Evolutionary conservation across 2,113 vertebrate species (phyloP), one percentile per base, ranked within the genome.

Genomic region (Cryptomyrus ogoouensis): DNA sequence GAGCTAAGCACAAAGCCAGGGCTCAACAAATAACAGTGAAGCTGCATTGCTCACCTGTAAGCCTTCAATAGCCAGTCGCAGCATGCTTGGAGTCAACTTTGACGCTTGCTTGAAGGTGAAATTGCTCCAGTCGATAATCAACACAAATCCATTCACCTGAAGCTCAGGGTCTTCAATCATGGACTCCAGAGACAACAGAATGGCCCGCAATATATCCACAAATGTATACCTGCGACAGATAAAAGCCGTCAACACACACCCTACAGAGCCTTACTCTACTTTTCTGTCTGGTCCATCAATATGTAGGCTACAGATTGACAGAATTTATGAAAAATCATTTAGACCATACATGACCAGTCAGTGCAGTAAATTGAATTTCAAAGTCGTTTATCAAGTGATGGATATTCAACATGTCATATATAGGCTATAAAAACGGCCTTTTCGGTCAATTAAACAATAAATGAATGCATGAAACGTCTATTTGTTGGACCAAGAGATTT

Each of bases 81-180:
- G 96, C 98, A 99, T 99, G 95, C 98, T 98, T 90, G 98, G 98
- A 0, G 98, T 99, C 88, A 99, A 97, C 46, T 98, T 99, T 90
- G 98, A 99, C 74, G 98, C 98, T 94, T 99, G 98, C 91, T 99
- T 99, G 95, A 99, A 99, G 90, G 98, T 99, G 95, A 99, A 99
- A 95, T 99, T 99, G 93, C 98, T 99, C 98, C 98, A 99, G 96
- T 99, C 98, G 95, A 99, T 99, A 95, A 98, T 99, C 95, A 99
- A 96, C 95, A 99, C 97, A 97, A 99, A 99, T 93, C 98, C 98
- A 92, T 99, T 99, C 91, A 99, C 98, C 93, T 99, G 98, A 92
- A 99, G 97, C 95, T 99, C 98, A 0, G 98, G 97, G 83, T 99
- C 98, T 95, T 99, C 98, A 46, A 99, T 99, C 98, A 99, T 99